Evolutionary conservation across 2,888 invertebrate species (phyloP), one percentile per base, ranked within the genome.

Genomic region (Cotesia congregata): DNA sequence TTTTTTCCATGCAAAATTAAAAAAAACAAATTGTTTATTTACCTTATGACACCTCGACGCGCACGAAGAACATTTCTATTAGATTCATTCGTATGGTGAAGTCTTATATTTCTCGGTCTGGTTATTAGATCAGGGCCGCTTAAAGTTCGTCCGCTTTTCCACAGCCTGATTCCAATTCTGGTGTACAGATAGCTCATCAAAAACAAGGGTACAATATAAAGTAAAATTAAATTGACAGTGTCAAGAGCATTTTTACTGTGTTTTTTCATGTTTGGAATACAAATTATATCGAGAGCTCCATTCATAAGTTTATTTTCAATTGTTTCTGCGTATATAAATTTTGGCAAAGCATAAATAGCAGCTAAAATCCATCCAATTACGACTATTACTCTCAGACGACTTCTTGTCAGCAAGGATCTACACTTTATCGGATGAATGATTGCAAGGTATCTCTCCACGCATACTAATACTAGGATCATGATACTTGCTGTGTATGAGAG

Each of bases 401-500:
- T 92, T 6, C 95, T 93, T 0, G 96, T 96, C 78, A 96, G 91
- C 82, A 96, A 94, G 86, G 95, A 95, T 86, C 95, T 95, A 88
- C 95, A 95, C 60, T 94, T 94, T 82, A 96, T 95, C 39, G 95
- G 96, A 88, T 94, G 96, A 84, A 95, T 95, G 85, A 95, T 96
- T 70, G 96, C 97, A 86, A 96, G 94, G 88, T 97, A 97, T 82
- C 96, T 91, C 88, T 97, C 97, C 69, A 95, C 94, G 86, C 96
- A 96, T 80, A 97, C 95, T 70, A 97, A 95, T 59, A 97, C 95
- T 80, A 97, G 90, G 80, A 97, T 97, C 86, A 96, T 94, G 84
- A 97, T 96, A 17, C 97, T 97, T 1, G 96, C 96, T 1, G 96
- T 96, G 90, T 97, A 97, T 88, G 96, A 96, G 82, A 97, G 90